Conservation (phyloP, 30 jellyfish, hydroid and myxozoan genomes). For the Pseudorhiza aurosa region DNA sequence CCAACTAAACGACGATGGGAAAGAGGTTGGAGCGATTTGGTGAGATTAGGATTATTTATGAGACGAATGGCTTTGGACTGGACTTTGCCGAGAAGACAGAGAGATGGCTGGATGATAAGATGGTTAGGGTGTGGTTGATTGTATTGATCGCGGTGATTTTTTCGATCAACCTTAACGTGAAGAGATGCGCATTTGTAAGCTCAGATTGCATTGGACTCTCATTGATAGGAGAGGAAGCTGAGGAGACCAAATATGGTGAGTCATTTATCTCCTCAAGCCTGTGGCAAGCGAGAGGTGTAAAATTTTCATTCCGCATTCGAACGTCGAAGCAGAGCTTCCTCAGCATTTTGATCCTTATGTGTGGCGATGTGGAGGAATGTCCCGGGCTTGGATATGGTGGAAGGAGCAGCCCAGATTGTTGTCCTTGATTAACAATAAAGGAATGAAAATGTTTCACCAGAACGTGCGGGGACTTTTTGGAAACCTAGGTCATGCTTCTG, state of each 20-base stretch:
- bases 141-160: slow-evolving; percentile 25
- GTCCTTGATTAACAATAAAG: slow-evolving; percentile 7
- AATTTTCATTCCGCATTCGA: slow-evolving; percentile 20
- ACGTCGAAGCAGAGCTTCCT: slow-evolving; percentile 32
- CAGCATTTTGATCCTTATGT: slow-evolving; percentile 44
- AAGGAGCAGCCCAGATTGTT: slow-evolving; percentile 42
- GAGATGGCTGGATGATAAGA: too few species aligned
- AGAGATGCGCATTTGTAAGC: slow-evolving; percentile 54
- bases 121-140: too few species aligned
- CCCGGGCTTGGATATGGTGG: slow-evolving; percentile 19
- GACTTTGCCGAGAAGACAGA: too few species aligned
- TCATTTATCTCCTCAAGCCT: slow-evolving; percentile 16
- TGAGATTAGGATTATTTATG: too few species aligned
- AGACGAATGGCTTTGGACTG: too few species aligned
- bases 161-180: slow-evolving; percentile 31
- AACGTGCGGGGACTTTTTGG: slow-evolving; percentile 59
- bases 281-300: slow-evolving; percentile 59
- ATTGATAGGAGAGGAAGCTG: slow-evolving; percentile 63
- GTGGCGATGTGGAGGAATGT: slow-evolving; percentile 56
- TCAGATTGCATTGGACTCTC: slow-evolving; percentile 66
- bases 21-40: too few species aligned
- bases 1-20: too few species aligned
- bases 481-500: slow-evolving; percentile 36
- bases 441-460: slow-evolving; percentile 41
- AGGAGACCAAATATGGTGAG: slow-evolving; percentile 48